Evolutionary conservation across 2,113 vertebrate genomes (phyloP).

Genomic region (Scortum barcoo): DNA sequence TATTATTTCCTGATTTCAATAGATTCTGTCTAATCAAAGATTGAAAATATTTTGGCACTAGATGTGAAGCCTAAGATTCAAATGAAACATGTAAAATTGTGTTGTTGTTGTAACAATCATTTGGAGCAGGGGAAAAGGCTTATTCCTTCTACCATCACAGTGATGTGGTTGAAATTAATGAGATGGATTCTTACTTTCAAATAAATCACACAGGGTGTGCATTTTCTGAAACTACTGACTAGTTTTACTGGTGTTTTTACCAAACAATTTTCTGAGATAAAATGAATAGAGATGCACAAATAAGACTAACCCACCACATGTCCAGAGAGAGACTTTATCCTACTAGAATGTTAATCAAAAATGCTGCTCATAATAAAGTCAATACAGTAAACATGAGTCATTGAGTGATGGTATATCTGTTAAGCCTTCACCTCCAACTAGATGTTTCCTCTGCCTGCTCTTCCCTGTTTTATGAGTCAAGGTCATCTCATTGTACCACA

Average conservation of each 20-base stretch:
- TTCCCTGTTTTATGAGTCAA: constrained; percentile 30
- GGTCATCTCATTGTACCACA: constrained; percentile 36
- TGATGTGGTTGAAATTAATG: constrained; percentile 39
- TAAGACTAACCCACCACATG: background rate
- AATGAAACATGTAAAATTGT: constrained; percentile 29
- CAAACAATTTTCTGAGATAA: background rate
- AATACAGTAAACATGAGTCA: background rate
- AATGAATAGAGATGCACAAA: background rate
- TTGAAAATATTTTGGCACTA: background rate
- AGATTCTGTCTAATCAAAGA: constrained; percentile 14
- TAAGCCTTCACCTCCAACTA: constrained; percentile 2
- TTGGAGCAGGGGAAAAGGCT: background rate
- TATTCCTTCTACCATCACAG: constrained; percentile 14
- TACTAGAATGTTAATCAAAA: constrained; percentile 20
- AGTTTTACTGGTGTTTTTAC: background rate
- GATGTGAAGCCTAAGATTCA: background rate
- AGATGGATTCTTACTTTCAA: background rate
- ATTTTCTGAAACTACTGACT: constrained; percentile 2
- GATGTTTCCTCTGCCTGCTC: constrained; percentile 18
- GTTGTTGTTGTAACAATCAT: constrained; percentile 12
- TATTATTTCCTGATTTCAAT: constrained; percentile 17
- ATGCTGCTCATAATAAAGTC: constrained; percentile 1
- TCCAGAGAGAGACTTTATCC: constrained; percentile 3
- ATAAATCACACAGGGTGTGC: background rate
- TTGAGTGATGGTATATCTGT: background rate